Evolutionary conservation across 2,888 invertebrate genomes (phyloP).

Genomic region (Harpagoxenus sublaevis): DNA sequence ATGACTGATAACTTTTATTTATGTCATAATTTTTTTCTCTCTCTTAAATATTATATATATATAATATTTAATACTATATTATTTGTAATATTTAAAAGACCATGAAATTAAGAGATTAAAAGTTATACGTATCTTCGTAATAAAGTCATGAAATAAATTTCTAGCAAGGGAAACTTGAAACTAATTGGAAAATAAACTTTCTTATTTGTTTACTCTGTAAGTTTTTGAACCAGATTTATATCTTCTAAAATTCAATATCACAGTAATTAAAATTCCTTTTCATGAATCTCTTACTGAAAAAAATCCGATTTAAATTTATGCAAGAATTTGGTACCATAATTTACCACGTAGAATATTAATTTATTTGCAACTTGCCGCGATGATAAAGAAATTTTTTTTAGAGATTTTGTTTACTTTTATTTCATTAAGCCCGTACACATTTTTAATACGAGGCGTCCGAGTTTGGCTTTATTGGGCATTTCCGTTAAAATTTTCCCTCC

Average conservation of each 20-base stretch:
- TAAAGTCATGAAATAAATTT: neutral
- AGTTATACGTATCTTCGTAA: neutral
- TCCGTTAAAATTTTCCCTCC: conserved; percentile 68
- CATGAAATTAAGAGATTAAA: neutral
- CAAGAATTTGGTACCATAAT: neutral
- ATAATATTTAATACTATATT: no score
- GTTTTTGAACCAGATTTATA: neutral
- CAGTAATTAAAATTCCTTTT: neutral
- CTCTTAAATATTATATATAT: conserved; percentile 1
- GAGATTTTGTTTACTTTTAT: neutral
- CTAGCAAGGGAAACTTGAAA: conserved; percentile 9
- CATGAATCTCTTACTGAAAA: neutral
- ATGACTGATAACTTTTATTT: neutral
- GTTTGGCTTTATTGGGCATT: conserved; percentile 53
- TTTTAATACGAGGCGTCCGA: neutral
- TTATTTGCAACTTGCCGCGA: conserved; percentile 4
- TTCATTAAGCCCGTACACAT: neutral
- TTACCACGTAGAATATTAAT: neutral
- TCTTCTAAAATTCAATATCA: neutral
- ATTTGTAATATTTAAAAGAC: neutral
- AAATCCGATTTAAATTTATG: neutral
- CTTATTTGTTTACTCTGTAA: neutral
- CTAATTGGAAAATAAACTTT: conserved; percentile 26
- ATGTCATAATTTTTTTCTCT: neutral
- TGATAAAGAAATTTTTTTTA: neutral